A percentile compares a stretch with the other conserved stretches of the same genome.
Evolutionary conservation across 92 coral and sea anemone genomes (phyloP).

Genomic region (Porites lobata): DNA sequence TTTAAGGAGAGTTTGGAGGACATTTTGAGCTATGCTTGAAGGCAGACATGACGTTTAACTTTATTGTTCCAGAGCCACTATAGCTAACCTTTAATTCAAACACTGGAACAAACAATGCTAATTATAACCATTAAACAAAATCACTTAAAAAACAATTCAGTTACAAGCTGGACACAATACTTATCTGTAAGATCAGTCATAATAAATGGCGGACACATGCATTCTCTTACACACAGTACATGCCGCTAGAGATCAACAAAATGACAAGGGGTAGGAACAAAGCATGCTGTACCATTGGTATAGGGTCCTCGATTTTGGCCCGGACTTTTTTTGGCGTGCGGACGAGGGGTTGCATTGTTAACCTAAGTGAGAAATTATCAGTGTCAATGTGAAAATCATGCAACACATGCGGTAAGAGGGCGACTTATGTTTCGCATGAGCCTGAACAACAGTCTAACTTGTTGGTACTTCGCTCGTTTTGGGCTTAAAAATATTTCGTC

Average conservation of each 20-base stretch:
- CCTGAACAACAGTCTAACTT: too few species aligned
- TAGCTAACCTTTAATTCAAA: not conserved
- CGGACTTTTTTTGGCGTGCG: slow-evolving; percentile 99
- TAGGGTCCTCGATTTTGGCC: slow-evolving; percentile 96
- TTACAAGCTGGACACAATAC: slow-evolving; percentile 22
- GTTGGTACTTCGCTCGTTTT: too few species aligned
- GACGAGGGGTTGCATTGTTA: slow-evolving; percentile 99
- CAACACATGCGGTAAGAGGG: slow-evolving; percentile 67
- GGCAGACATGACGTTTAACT: too few species aligned
- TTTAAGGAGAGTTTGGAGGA: too few species aligned
- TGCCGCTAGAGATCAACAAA: slow-evolving; percentile 56
- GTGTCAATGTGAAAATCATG: slow-evolving; percentile 90
- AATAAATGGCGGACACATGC: slow-evolving; percentile 46
- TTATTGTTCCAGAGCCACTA: not conserved
- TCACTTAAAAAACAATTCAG: not conserved
- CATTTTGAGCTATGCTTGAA: too few species aligned
- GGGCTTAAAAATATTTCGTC: too few species aligned
- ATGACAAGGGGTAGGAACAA: slow-evolving; percentile 52
- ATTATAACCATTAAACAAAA: not conserved
- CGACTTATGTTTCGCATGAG: not conserved
- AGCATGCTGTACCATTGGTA: slow-evolving; percentile 99
- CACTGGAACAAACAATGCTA: not conserved
- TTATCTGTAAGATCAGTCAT: slow-evolving; percentile 54
- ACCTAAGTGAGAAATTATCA: slow-evolving; percentile 94
- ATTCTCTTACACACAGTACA: slow-evolving; percentile 55